These are phyloP conservation scores for Metaphire vulgaris DNA, from an alignment of 1,140 invertebrate species.

Conservation along the genomic window DNA sequence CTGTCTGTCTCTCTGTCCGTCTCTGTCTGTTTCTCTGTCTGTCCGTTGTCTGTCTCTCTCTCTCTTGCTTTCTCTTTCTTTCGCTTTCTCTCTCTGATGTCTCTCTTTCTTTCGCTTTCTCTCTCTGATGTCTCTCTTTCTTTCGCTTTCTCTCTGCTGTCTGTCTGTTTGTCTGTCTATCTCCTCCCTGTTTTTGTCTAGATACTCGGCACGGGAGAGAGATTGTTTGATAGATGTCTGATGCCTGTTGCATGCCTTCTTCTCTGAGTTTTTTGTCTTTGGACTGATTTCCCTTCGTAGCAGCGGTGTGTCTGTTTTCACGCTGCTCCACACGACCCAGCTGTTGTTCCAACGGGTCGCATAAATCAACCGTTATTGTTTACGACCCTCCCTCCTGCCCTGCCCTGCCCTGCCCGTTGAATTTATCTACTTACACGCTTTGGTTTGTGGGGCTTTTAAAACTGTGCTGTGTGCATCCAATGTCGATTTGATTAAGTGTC, in stretches of 20 bases:
- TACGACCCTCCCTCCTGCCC: not conserved
- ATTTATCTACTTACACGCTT: not conserved
- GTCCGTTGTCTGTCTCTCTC: not conserved
- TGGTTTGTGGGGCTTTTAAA: not conserved
- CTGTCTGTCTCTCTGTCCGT: too few species aligned
- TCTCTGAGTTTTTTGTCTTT: not conserved
- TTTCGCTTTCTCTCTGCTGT: not conserved
- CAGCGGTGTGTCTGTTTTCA: not conserved
- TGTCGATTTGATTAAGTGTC: too few species aligned
- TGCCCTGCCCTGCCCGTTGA: too few species aligned
- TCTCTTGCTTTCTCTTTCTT: not conserved
- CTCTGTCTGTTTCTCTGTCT: too few species aligned
- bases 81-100: too few species aligned
- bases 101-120: too few species aligned
- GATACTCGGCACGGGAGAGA: not conserved
- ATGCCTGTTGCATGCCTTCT: not conserved
- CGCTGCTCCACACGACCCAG: not conserved
- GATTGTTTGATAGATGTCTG: not conserved
- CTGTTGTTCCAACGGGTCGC: not conserved
- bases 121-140: too few species aligned
- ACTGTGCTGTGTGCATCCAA: too few species aligned
- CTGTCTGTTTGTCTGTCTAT: not conserved
- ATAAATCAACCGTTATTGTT: slow-evolving; percentile 1
- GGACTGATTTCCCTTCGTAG: not conserved
- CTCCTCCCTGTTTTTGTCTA: not conserved